Percentiles rank a stretch among this genome's conserved stretches.
Evolutionary conservation across 2,113 vertebrate species (phyloP).

Genomic region (Rhombomys opimus): DNA sequence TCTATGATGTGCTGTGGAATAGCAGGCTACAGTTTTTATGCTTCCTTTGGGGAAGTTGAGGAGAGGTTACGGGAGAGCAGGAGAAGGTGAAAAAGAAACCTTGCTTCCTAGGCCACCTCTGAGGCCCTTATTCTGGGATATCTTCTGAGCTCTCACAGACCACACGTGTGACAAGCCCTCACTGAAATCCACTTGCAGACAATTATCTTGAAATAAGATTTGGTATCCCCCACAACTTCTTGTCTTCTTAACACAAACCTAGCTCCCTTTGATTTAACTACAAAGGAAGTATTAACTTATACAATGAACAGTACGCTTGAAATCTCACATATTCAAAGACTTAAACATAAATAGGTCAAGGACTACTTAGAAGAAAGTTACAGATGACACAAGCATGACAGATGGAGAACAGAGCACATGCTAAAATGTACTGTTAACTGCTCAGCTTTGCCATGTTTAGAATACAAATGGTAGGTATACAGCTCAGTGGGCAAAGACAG

Average conservation of each 20-base stretch:
- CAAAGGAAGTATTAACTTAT: not conserved
- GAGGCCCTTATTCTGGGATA: not conserved
- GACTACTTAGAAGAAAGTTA: not conserved
- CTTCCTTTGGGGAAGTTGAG: not conserved
- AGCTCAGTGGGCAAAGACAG: not conserved
- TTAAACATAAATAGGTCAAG: constrained; percentile 44
- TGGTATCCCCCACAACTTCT: too few species aligned
- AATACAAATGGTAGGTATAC: not conserved
- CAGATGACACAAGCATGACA: not conserved
- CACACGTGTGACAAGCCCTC: not conserved
- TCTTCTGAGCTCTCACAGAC: not conserved
- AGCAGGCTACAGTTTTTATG: not conserved
- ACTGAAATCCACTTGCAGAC: accelerated
- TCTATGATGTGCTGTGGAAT: not conserved
- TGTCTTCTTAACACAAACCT: not conserved
- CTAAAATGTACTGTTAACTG: not conserved
- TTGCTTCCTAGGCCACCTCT: not conserved
- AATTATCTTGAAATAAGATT: not conserved
- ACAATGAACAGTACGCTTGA: not conserved
- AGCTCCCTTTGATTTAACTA: not conserved
- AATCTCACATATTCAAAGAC: not conserved
- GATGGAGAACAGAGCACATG: not conserved
- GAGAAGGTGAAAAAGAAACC: not conserved
- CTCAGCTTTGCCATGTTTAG: not conserved
- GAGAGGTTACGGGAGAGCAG: too few species aligned